These are phyloP conservation scores for Xyrichtys novacula DNA, from an alignment of 2,797 vertebrate genomes.

Conservation along the genomic window DNA sequence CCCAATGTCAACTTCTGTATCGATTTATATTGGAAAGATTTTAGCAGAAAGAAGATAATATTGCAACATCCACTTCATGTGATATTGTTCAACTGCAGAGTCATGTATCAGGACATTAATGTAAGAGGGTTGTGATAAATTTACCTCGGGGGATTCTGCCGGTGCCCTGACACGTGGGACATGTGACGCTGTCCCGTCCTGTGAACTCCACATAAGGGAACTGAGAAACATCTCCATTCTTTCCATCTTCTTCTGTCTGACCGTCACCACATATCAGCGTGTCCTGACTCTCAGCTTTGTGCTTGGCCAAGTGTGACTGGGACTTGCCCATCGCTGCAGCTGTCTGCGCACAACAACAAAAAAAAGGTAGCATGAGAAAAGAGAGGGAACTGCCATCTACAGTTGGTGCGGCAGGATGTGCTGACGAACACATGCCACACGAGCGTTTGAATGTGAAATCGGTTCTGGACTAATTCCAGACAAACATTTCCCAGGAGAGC, in stretches of 20 bases:
- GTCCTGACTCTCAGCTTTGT: slow-evolving; percentile 86
- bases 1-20: too few relatives aligned
- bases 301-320: slow-evolving; percentile 89
- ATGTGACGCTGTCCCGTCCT: slow-evolving; percentile 96
- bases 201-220: slow-evolving; percentile 89
- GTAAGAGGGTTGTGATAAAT: too few relatives aligned
- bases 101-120: too few relatives aligned
- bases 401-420: slow-evolving; percentile 4
- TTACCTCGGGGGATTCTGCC: slow-evolving; percentile 96
- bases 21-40: too few relatives aligned
- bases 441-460: not conserved
- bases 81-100: too few relatives aligned
- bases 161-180: slow-evolving; percentile 96
- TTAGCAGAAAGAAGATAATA: too few relatives aligned
- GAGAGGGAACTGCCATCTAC: not conserved
- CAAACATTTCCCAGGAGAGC: not conserved
- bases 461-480: not conserved
- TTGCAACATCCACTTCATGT: too few relatives aligned
- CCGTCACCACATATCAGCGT: slow-evolving; percentile 79
- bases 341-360: slow-evolving; percentile 43
- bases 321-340: slow-evolving; percentile 91
- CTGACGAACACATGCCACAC: slow-evolving; percentile 4
- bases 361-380: slow-evolving; percentile 10
- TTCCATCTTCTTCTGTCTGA: slow-evolving; percentile 83
- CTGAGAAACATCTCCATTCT: slow-evolving; percentile 91